Conservation (phyloP, 2,888 invertebrate genomes). For the Venusia cambrica region DNA sequence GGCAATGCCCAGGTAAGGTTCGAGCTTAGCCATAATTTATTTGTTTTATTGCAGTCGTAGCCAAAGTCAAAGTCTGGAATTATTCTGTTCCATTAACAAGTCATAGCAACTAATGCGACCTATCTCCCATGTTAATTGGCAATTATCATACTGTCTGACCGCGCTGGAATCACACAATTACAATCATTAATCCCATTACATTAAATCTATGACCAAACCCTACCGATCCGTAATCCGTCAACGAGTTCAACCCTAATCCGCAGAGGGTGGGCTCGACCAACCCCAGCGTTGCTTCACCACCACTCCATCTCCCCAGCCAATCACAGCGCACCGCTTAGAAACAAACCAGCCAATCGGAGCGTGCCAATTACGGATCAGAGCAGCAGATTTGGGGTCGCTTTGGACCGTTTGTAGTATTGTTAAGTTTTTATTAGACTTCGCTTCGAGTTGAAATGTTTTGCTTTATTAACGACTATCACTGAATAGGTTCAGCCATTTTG, state of each 20-base stretch:
- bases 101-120: too few species aligned
- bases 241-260: constrained; percentile 55
- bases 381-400: constrained; percentile 70
- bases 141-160: too few species aligned
- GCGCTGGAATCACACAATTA: too few species aligned
- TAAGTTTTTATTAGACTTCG: constrained; percentile 12
- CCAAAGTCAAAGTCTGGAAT: too few species aligned
- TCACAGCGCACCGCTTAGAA: constrained; percentile 41
- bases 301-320: constrained; percentile 42
- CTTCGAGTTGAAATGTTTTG: too few species aligned
- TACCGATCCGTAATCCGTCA: constrained; percentile 29
- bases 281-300: constrained; percentile 27
- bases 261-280: constrained; percentile 49
- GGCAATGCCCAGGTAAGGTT: too few species aligned
- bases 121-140: too few species aligned
- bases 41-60: too few species aligned
- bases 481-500: too few species aligned
- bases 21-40: too few species aligned
- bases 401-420: constrained; percentile 54
- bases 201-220: constrained; percentile 12
- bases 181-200: constrained; percentile 18
- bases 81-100: too few species aligned
- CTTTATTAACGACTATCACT: too few species aligned
- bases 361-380: constrained; percentile 68
- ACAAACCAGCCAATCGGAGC: constrained; percentile 51